Conservation (phyloP, 2,113 vertebrate genomes). For the Archilochus colubris region DNA sequence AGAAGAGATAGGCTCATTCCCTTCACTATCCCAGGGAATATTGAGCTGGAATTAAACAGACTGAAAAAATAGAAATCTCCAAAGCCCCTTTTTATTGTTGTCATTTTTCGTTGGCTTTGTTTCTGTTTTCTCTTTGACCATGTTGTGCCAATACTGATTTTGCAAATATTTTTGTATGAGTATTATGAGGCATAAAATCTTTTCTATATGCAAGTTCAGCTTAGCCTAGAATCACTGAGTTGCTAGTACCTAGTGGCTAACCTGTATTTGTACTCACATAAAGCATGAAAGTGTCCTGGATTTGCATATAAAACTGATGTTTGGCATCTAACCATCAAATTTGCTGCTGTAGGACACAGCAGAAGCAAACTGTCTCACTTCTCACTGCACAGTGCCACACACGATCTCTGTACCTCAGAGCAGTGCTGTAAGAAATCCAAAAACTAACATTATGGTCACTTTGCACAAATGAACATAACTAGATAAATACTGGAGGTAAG, state of each 20-base stretch:
- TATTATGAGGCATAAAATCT: neutral
- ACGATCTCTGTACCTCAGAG: neutral
- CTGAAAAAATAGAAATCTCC: neutral
- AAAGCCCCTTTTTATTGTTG: neutral
- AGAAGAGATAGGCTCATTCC: neutral
- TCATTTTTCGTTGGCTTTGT: neutral
- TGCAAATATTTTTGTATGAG: neutral
- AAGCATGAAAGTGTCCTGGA: neutral
- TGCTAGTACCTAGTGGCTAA: neutral
- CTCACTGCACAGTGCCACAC: neutral
- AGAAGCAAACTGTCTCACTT: neutral
- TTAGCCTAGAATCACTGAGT: neutral
- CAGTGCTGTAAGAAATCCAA: neutral
- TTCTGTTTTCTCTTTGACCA: neutral
- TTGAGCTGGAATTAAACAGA: neutral
- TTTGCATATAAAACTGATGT: neutral
- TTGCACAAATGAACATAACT: neutral
- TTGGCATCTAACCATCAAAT: neutral
- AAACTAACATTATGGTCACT: neutral
- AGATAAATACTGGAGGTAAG: neutral
- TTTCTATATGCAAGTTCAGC: neutral
- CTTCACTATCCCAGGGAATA: neutral
- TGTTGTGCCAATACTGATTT: neutral
- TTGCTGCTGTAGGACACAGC: neutral
- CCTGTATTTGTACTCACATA: neutral